Base-by-base conservation (phyloP, 2,888 invertebrate genomes). In the Aleiodes testaceus region DNA sequence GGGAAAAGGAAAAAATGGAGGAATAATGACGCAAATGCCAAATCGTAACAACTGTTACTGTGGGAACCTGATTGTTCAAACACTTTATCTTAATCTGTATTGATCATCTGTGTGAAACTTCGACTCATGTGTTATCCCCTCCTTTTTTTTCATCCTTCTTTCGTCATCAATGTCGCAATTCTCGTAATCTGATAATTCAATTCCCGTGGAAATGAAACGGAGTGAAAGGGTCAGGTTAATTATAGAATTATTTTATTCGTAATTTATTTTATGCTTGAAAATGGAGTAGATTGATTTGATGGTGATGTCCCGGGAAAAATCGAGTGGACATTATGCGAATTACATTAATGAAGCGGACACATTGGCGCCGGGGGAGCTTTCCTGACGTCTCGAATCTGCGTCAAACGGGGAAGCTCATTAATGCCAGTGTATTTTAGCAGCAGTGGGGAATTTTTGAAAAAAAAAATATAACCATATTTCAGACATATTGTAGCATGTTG, bases 331-430 rank as follows among this genome's bases (percentile, higher is more conserved):
- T 74, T 74, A 70, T 73, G 67, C 73, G 73, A 73, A 73, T 73
- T 69, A 61, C 68, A 74, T 76, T 74, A 76, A 74, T 72, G 75
- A 76, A 73, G 70, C 72, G 68, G 67, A 76, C 70, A 69, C 52
- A 63, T 70, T 73, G 76, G 76, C 76, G 76, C 74, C 74, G 69
- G 69, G 66, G 44, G 36, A 36, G 36, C 6, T 59, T 59, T 16
- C 59, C 53, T 14, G 26, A 30, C 26, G 30, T 11, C 55, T 30
- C 14, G 36, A 22, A 55, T 55, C 42, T 7, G 42, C 59, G 59
- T 59, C 42, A 16, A 11, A 16, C 18, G 42, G 42, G 36, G 59
- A 9, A 5, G 18, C 18, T 18, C 59, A 59, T 42, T 55, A 55
- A 55, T 30, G 55, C n/a, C 55, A 55, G 26, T 36, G 16, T 16